Conservation (phyloP, 2,113 vertebrate genomes). For the Mus musculus region GRCm39 chr15:95389501-95390000, state of each 20-base stretch:
- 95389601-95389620: background rate
- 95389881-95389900: background rate
- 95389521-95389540: background rate
- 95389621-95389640: background rate
- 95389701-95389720: background rate
- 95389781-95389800: background rate
- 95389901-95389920: background rate
- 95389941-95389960: background rate
- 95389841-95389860: background rate
- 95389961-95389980: background rate
- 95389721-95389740: background rate
- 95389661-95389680: background rate
- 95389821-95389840: background rate
- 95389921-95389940: background rate
- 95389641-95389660: background rate
- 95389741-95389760: background rate
- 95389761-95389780: background rate
- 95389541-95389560: background rate
- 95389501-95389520: background rate
- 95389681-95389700: background rate
- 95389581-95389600: background rate
- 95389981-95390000: background rate
- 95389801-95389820: slow-evolving; percentile 10
- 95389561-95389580: background rate
- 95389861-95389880: background rate